Conservation (phyloP, 2,797 vertebrate genomes). For the Florisuga fusca region DNA sequence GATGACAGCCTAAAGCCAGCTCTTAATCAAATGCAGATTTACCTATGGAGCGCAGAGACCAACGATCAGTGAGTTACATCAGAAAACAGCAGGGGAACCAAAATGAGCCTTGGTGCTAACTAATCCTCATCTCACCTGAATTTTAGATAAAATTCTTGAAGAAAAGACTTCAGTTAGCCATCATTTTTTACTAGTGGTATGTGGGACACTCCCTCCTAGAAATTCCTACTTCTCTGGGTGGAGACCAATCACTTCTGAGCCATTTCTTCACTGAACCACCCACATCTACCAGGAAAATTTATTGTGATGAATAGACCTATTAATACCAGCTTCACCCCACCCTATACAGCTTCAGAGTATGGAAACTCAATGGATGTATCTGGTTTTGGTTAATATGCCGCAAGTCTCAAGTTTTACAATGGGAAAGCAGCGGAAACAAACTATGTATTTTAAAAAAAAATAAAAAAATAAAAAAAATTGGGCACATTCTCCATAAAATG, state of each 20-base stretch:
- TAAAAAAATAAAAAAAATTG: too few species aligned
- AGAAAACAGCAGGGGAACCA: not conserved
- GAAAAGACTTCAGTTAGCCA: constrained; percentile 8
- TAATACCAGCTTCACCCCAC: constrained; percentile 64
- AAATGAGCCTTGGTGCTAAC: not conserved
- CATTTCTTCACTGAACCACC: constrained; percentile 47
- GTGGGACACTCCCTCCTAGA: constrained; percentile 32
- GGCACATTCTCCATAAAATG: not conserved
- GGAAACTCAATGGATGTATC: constrained; percentile 49
- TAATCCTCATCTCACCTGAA: constrained; percentile 27
- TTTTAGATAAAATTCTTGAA: constrained; percentile 27
- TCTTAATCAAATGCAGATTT: constrained; percentile 51
- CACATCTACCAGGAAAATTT: constrained; percentile 63
- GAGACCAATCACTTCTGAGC: constrained; percentile 63
- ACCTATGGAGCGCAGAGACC: not conserved
- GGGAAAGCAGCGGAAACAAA: constrained; percentile 25
- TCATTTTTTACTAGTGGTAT: constrained; percentile 46
- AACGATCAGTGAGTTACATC: not conserved
- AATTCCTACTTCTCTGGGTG: constrained; percentile 55
- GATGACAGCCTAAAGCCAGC: constrained; percentile 17
- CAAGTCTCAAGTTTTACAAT: constrained; percentile 57
- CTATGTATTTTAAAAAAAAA: not conserved
- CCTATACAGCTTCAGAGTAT: constrained; percentile 59
- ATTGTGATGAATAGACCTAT: constrained; percentile 59
- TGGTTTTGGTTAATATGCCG: constrained; percentile 60